A percentile compares a stretch with the other conserved stretches of the same genome.
phyloP scores from a whole-genome alignment of 2,888 invertebrate genomes.

The Catocala fraxini region DNA sequence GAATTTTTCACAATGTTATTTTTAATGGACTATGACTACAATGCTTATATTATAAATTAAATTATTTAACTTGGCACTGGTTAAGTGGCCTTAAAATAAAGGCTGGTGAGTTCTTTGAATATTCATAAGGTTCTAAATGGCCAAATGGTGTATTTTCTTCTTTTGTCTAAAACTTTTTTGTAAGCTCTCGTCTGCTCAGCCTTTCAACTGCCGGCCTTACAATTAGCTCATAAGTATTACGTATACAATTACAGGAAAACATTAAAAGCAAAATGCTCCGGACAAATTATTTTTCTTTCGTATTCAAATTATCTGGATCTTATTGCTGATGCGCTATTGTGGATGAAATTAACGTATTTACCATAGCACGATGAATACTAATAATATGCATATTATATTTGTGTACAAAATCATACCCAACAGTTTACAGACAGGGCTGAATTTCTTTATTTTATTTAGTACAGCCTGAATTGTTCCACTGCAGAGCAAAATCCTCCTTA shows the following conservation, averaged over 20 bases:
- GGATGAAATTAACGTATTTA: too few species aligned
- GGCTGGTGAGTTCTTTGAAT: conserved; percentile 41
- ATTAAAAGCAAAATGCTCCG: conserved; percentile 5
- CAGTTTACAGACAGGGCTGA: too few species aligned
- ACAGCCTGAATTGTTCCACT: too few species aligned
- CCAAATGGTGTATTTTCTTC: conserved; percentile 49
- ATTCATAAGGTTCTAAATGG: conserved; percentile 50
- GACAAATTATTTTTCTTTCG: conserved; percentile 11
- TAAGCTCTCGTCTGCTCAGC: conserved; percentile 18
- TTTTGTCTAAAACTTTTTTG: conserved; percentile 46
- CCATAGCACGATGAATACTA: too few species aligned
- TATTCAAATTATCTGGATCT: background rate
- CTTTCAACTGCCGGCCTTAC: conserved; percentile 29
- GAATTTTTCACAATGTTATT: conserved; percentile 33
- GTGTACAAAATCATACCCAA: too few species aligned
- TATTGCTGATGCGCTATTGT: background rate
- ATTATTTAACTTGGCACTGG: conserved; percentile 46
- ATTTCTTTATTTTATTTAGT: too few species aligned
- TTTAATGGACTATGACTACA: conserved; percentile 38
- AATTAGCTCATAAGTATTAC: conserved; percentile 25
- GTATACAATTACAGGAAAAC: conserved; percentile 18
- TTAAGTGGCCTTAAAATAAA: conserved; percentile 43
- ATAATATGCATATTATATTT: too few species aligned
- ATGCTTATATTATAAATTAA: conserved; percentile 42
- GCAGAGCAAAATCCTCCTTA: too few species aligned